Conservation (phyloP, 2,113 vertebrate species). For the Pollachius pollachius region DNA sequence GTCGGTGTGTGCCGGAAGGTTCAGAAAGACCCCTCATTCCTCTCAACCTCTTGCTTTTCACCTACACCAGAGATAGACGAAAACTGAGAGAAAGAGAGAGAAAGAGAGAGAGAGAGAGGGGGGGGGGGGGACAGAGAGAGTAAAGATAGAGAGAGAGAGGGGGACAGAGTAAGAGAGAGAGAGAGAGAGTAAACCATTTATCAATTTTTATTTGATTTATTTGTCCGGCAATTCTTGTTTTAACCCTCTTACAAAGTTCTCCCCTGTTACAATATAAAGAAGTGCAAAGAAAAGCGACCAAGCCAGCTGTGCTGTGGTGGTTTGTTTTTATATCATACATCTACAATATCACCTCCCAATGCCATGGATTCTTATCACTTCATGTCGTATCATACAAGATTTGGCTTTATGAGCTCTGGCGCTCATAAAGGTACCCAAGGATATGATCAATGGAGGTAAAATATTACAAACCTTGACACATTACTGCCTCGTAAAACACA, state of each 20-base stretch:
- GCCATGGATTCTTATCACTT: slow-evolving; percentile 18
- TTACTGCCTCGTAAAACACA: slow-evolving; percentile 44
- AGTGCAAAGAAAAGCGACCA: slow-evolving; percentile 6
- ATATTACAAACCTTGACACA: slow-evolving; percentile 40
- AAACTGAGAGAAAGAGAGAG: too few relatives aligned
- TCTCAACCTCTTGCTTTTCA: too few relatives aligned
- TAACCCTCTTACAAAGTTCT: slow-evolving; percentile 13
- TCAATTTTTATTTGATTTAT: slow-evolving; percentile 36
- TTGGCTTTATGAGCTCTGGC: slow-evolving; percentile 2
- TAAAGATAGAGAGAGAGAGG: too few relatives aligned
- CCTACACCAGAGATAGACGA: too few relatives aligned
- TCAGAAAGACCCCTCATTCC: too few relatives aligned
- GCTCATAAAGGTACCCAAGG: slow-evolving; percentile 18
- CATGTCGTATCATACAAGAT: slow-evolving; percentile 25
- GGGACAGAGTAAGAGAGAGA: slow-evolving; percentile 19
- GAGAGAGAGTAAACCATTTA: background rate
- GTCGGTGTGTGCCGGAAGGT: background rate
- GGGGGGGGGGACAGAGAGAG: too few relatives aligned
- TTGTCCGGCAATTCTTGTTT: slow-evolving; percentile 26
- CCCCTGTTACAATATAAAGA: too few relatives aligned
- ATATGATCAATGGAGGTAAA: slow-evolving; percentile 46
- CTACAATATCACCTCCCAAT: too few relatives aligned
- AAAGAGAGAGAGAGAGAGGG: too few relatives aligned
- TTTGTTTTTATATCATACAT: background rate
- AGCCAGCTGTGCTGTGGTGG: slow-evolving; percentile 16